These are phyloP conservation scores for Pardosa pseudoannulata DNA, from an alignment of 2,888 invertebrate species.

Conservation along the genomic window DNA sequence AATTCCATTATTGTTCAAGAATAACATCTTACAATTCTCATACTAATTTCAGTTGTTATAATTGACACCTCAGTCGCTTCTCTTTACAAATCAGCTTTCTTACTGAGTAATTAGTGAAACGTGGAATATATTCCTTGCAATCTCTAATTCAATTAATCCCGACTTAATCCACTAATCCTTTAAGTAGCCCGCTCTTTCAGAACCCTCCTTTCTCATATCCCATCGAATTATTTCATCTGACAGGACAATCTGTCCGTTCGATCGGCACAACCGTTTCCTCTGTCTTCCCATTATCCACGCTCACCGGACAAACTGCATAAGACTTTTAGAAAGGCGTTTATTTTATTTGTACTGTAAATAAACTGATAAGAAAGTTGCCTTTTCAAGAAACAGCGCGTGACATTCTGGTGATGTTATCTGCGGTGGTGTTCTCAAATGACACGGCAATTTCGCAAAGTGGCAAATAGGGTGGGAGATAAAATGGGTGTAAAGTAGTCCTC, in stretches of 20 bases:
- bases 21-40: neutral
- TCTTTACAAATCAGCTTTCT: neutral
- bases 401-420: neutral
- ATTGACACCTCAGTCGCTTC: neutral
- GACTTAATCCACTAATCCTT: neutral
- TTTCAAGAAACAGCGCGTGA: neutral
- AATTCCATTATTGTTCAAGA: neutral
- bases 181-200: neutral
- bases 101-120: neutral
- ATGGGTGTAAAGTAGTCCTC: neutral
- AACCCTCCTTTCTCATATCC: neutral
- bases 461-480: neutral
- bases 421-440: neutral
- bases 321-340: neutral
- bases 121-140: neutral
- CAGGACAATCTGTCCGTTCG: slow-evolving; percentile 8
- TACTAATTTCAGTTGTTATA: neutral
- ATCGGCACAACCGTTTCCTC: neutral
- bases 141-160: slow-evolving; percentile 3
- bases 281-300: slow-evolving; percentile 1
- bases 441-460: slow-evolving; percentile 10
- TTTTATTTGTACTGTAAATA: slow-evolving; percentile 8
- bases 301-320: slow-evolving; percentile 1
- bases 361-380: neutral
- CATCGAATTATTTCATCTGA: slow-evolving; percentile 17